These are phyloP conservation scores for Bombylius major DNA, from an alignment of 2,888 invertebrate genomes.

Conservation along the genomic window DNA sequence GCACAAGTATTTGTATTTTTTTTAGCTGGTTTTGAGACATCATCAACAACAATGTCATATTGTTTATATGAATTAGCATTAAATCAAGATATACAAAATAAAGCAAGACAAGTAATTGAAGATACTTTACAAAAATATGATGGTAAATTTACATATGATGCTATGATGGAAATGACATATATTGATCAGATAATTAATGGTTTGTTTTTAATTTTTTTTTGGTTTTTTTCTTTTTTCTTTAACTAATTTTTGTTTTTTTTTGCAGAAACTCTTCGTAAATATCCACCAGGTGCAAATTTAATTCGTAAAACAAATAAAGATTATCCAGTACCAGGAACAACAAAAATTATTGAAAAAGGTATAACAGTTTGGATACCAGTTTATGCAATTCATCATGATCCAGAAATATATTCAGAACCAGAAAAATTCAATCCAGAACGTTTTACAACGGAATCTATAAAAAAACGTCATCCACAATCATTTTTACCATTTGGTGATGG, in stretches of 20 bases:
- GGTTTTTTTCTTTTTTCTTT: not conserved
- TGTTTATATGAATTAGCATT: constrained; percentile 39
- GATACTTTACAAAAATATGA: constrained; percentile 28
- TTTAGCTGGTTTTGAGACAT: constrained; percentile 43
- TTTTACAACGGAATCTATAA: constrained; percentile 41
- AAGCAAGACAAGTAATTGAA: constrained; percentile 35
- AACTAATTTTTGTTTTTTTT: not conserved
- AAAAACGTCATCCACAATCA: constrained; percentile 22
- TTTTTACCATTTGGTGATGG: constrained; percentile 27
- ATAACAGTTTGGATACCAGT: constrained; percentile 22
- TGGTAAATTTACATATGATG: constrained; percentile 37
- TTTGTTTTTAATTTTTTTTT: constrained; percentile 26
- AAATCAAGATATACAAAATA: constrained; percentile 37
- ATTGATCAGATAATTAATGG: constrained; percentile 38
- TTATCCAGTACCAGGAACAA: constrained; percentile 25
- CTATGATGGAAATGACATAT: constrained; percentile 38
- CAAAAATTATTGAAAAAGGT: constrained; percentile 23
- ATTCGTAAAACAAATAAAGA: constrained; percentile 27
- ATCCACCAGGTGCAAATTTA: constrained; percentile 33
- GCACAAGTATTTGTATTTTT: constrained; percentile 44
- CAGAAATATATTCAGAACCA: constrained; percentile 29
- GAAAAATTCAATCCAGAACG: constrained; percentile 34
- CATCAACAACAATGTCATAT: constrained; percentile 37
- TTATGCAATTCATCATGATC: constrained; percentile 31
- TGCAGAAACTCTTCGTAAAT: constrained; percentile 37